Evolutionary conservation across 2,888 invertebrate genomes (phyloP).

Genomic region (Apeira syringaria): DNA sequence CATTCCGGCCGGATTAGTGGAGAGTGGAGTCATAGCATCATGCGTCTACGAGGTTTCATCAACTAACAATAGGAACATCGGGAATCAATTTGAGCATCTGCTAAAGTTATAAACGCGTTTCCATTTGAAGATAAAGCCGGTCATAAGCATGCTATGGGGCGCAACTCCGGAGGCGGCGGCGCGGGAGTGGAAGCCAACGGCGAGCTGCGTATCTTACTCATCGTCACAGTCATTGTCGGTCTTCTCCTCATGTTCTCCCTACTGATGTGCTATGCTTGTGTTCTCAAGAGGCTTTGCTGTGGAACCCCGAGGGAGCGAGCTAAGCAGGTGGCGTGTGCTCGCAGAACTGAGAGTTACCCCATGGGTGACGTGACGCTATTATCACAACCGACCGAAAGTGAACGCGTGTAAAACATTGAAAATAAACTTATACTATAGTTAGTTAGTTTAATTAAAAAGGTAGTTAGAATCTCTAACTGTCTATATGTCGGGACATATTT

Average conservation of each 20-base stretch:
- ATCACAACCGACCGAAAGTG: conserved; percentile 85
- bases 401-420: conserved; percentile 60
- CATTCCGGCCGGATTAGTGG: no score
- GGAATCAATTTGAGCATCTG: conserved; percentile 11
- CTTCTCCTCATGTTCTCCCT: conserved; percentile 84
- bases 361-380: conserved; percentile 85
- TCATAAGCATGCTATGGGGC: conserved; percentile 57
- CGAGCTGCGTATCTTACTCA: conserved; percentile 82
- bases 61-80: conserved; percentile 2
- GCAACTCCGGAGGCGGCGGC: conserved; percentile 49
- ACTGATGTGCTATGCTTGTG: conserved; percentile 87
- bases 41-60: neutral
- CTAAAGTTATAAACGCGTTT: conserved; percentile 24
- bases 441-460: no score
- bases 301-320: conserved; percentile 74
- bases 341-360: conserved; percentile 80
- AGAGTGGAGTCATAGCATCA: neutral
- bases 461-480: no score
- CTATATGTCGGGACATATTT: no score
- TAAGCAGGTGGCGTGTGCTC: conserved; percentile 61
- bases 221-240: conserved; percentile 84
- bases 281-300: conserved; percentile 86
- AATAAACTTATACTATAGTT: no score
- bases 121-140: conserved; percentile 50
- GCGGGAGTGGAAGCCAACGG: conserved; percentile 71